Evolutionary conservation across 23 tunicate species (phyloP).

Genomic region (Ciona savignyi): DNA sequence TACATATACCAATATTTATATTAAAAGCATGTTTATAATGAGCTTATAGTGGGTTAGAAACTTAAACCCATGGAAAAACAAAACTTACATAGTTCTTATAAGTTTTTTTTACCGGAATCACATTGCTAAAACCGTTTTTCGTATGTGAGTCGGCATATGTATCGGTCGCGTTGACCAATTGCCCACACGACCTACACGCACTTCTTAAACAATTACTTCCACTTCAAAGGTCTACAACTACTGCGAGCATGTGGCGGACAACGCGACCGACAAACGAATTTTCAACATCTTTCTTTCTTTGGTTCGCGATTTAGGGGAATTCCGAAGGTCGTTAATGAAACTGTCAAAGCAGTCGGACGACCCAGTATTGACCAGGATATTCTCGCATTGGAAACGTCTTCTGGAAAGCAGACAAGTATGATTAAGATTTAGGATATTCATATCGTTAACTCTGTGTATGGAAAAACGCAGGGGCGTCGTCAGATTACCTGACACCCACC

Average conservation of each 20-base stretch:
- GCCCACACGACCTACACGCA: no score
- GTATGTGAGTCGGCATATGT: no score
- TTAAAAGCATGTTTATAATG: no score
- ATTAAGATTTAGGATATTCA: background rate
- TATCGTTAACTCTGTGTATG: background rate
- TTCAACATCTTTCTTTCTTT: slow-evolving; percentile 63
- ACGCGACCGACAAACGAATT: slow-evolving; percentile 72
- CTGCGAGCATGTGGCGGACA: slow-evolving; percentile 44
- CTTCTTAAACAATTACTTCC: no score
- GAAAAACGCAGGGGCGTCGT: no score
- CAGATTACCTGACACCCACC: background rate
- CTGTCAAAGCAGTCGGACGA: slow-evolving; percentile 27
- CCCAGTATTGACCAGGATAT: slow-evolving; percentile 23
- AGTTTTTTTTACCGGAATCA: no score
- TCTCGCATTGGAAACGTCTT: slow-evolving; percentile 56
- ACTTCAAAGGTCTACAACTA: slow-evolving; percentile 82
- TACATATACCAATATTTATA: no score
- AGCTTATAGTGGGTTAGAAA: no score
- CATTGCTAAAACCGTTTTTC: no score
- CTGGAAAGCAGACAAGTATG: slow-evolving; percentile 57
- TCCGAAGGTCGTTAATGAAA: slow-evolving; percentile 54
- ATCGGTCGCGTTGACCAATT: no score
- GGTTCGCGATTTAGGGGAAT: slow-evolving; percentile 63
- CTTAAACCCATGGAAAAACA: no score
- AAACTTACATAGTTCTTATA: no score